Evolutionary conservation across 2,113 vertebrate species (phyloP).

Genomic region (Stercorarius parasiticus): DNA sequence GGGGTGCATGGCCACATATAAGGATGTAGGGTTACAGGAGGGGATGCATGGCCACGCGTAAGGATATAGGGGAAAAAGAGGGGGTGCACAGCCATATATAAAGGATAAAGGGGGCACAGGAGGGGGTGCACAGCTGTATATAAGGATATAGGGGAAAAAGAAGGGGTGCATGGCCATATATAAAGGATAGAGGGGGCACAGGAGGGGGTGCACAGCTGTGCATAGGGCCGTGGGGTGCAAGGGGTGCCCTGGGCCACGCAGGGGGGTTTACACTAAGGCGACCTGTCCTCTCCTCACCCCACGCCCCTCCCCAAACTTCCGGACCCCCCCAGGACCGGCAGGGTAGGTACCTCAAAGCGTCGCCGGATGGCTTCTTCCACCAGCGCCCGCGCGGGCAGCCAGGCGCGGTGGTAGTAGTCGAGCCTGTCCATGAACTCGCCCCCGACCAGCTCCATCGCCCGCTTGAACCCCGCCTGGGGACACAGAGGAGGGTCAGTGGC

Average conservation of each 20-base stretch:
- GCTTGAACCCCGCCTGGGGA: conserved; percentile 82
- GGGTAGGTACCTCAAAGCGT: conserved; percentile 78
- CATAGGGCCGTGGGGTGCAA: not conserved
- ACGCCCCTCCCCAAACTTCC: rapidly evolving
- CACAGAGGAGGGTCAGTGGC: not conserved
- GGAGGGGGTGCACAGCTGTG: rapidly evolving
- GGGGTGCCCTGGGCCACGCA: rapidly evolving
- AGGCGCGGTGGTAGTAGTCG: conserved; percentile 82
- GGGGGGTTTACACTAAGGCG: rapidly evolving
- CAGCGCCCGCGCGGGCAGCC: conserved; percentile 88
- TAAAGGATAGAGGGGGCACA: no score
- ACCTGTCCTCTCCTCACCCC: not conserved
- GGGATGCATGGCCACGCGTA: no score
- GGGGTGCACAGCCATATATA: not conserved
- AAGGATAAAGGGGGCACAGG: not conserved
- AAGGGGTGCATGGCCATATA: not conserved
- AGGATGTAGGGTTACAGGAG: not conserved
- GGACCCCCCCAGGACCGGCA: rapidly evolving
- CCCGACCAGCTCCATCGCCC: conserved; percentile 85
- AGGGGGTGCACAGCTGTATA: no score
- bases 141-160: not conserved
- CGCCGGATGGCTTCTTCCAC: conserved; percentile 81
- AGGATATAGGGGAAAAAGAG: not conserved
- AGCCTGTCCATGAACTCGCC: conserved; percentile 87
- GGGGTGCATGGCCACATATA: not conserved